phyloP scores from a whole-genome alignment of 30 jellyfish, hydroid and myxozoan genomes.

The Cassiopea xamachana region DNA sequence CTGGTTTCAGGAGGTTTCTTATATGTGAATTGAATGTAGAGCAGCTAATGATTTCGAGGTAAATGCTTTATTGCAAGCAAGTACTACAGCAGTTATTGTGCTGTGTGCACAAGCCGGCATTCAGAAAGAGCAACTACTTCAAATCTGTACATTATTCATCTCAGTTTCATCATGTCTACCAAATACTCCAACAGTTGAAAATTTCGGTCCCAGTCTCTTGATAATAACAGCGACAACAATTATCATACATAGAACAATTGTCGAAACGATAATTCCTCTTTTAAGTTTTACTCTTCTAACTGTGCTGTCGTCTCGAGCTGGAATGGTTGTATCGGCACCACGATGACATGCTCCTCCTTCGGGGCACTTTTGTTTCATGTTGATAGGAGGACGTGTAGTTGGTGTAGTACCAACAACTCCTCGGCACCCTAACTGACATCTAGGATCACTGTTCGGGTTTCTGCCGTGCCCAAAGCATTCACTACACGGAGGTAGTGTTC shows the following conservation, averaged over 20 bases:
- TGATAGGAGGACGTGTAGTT: neutral
- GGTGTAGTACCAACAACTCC: neutral
- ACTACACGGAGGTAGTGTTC: constrained; percentile 16
- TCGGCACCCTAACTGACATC: constrained; percentile 15
- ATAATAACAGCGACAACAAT: neutral
- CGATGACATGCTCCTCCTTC: neutral
- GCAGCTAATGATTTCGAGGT: too few relatives aligned
- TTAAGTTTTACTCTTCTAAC: too few relatives aligned
- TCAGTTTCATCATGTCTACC: neutral
- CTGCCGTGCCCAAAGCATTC: constrained; percentile 39
- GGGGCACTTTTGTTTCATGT: neutral
- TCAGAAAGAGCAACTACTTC: too few relatives aligned
- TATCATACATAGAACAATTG: neutral
- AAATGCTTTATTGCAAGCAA: too few relatives aligned
- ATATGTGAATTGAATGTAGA: too few relatives aligned
- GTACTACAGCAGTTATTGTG: too few relatives aligned
- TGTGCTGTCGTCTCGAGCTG: neutral
- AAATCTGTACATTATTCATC: neutral
- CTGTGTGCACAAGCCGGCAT: too few relatives aligned
- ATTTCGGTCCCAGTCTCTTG: neutral
- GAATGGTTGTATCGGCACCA: neutral
- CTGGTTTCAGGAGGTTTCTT: too few relatives aligned
- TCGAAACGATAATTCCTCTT: neutral
- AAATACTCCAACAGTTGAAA: neutral
- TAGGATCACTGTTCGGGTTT: constrained; percentile 27